Evolutionary conservation across 2,113 vertebrate species (phyloP).

Genomic region (Lota lota): DNA sequence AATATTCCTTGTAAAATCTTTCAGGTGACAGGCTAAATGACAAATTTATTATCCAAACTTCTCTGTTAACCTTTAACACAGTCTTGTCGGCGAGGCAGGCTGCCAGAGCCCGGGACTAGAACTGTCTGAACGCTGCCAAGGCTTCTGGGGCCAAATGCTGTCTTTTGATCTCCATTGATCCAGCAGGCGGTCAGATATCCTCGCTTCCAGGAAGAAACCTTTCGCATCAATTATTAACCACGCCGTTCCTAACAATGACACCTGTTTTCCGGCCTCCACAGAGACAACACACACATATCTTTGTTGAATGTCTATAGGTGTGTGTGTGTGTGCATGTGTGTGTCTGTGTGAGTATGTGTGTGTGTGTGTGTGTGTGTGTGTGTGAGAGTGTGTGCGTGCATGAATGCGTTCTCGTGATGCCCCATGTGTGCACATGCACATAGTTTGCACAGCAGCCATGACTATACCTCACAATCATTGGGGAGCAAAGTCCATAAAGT

Average conservation of each 20-base stretch:
- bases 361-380: too few relatives aligned
- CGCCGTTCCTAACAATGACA: constrained; percentile 53
- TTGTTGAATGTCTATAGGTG: too few relatives aligned
- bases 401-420: not conserved
- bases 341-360: too few relatives aligned
- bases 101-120: constrained; percentile 43
- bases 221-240: constrained; percentile 68
- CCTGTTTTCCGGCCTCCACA: constrained; percentile 18
- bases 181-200: constrained; percentile 41
- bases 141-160: constrained; percentile 52
- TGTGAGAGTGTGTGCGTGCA: not conserved
- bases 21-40: constrained; percentile 14
- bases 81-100: constrained; percentile 6
- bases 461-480: too few relatives aligned
- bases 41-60: constrained; percentile 17
- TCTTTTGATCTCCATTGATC: constrained; percentile 73
- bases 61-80: constrained; percentile 40
- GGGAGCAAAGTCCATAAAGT: too few relatives aligned
- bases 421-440: not conserved
- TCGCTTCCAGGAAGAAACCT: constrained; percentile 57
- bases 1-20: constrained; percentile 12
- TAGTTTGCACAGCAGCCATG: too few relatives aligned
- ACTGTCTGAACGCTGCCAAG: constrained; percentile 41
- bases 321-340: too few relatives aligned
- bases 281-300: constrained; percentile 37